Percentiles rank a stretch among this genome's conserved stretches.
Evolutionary conservation across 2,113 vertebrate species (phyloP).

Genomic region (Centropristis striata): DNA sequence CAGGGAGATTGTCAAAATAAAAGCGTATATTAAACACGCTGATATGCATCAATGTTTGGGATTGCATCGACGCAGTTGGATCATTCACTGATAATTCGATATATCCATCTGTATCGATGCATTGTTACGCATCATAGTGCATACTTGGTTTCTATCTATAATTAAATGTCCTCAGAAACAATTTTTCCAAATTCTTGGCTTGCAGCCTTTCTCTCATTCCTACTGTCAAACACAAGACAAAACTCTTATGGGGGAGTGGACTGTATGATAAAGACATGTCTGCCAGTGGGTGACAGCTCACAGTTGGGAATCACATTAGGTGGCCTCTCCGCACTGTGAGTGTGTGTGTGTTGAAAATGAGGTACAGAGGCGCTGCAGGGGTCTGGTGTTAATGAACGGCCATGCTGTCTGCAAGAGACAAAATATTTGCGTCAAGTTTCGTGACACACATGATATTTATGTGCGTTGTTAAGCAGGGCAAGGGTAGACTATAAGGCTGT

Average conservation of each 20-base stretch:
- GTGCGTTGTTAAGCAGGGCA: not conserved
- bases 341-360: constrained; percentile 30
- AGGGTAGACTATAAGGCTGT: not conserved
- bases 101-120: no score
- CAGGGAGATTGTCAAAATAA: no score
- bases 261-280: constrained; percentile 57
- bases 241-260: constrained; percentile 44
- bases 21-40: no score
- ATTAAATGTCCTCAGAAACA: constrained; percentile 10
- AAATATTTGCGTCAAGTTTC: constrained; percentile 43
- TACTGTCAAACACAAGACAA: constrained; percentile 53
- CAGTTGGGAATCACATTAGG: constrained; percentile 57
- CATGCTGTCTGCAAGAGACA: constrained; percentile 35
- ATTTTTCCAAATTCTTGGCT: not conserved
- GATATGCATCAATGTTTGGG: no score
- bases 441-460: not conserved
- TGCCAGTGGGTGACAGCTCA: constrained; percentile 65
- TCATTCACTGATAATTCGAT: no score
- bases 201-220: constrained; percentile 23
- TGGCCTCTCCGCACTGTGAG: constrained; percentile 29
- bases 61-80: no score
- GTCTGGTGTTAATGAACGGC: constrained; percentile 54
- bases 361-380: constrained; percentile 41
- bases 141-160: no score
- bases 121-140: no score